A percentile compares a stretch with the other conserved stretches of the same genome.
phyloP scores from a whole-genome alignment of 1,140 invertebrate species.

The Bombus pascuorum region DNA sequence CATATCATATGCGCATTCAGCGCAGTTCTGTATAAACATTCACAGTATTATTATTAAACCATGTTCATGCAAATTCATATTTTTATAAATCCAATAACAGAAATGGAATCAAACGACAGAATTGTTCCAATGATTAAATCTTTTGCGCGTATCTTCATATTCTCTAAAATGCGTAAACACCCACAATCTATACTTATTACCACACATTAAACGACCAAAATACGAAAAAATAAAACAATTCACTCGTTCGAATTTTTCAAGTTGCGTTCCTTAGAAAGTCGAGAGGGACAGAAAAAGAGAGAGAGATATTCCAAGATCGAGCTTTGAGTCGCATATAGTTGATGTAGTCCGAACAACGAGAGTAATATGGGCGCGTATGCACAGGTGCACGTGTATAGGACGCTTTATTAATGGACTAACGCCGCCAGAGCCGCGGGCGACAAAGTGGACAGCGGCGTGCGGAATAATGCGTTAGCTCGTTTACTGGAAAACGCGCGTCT shows the following conservation, averaged over 20 bases:
- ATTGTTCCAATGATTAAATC: no score
- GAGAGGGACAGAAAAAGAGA: background rate
- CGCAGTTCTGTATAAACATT: no score
- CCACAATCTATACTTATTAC: background rate
- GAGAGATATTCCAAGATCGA: background rate
- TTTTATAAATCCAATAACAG: no score
- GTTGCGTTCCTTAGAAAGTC: background rate
- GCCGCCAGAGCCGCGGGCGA: slow-evolving; percentile 23
- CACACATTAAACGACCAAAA: background rate
- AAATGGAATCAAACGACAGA: no score
- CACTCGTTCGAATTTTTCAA: background rate
- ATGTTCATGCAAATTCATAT: no score
- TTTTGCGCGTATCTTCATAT: no score
- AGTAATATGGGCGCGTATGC: background rate
- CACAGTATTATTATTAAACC: no score
- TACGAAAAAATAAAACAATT: background rate
- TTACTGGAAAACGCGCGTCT: slow-evolving; percentile 48
- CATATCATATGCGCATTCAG: no score
- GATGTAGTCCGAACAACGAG: background rate
- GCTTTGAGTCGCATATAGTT: background rate
- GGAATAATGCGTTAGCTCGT: slow-evolving; percentile 53
- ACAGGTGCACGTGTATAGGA: background rate
- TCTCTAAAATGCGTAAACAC: no score
- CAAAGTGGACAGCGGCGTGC: slow-evolving; percentile 47
- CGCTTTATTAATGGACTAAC: slow-evolving; percentile 64